phyloP scores from a whole-genome alignment of 1,140 invertebrate species.

The Microplitis demolitor region DNA sequence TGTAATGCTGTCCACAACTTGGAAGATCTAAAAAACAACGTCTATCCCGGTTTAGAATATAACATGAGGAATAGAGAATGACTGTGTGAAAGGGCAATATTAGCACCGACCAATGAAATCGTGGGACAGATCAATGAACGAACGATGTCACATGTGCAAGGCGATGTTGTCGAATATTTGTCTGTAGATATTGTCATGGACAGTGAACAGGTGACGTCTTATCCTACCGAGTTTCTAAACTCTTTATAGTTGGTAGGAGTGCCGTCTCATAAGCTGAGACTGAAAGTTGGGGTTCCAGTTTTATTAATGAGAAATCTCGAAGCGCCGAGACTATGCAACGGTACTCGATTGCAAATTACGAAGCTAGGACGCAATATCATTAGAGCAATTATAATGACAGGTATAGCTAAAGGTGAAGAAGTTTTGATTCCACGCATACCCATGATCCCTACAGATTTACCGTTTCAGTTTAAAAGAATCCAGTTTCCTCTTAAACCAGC shows the following conservation, averaged over 20 bases:
- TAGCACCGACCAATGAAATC: neutral
- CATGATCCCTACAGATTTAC: slow-evolving; percentile 38
- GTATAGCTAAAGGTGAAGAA: neutral
- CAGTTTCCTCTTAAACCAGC: slow-evolving; percentile 57
- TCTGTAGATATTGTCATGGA: neutral
- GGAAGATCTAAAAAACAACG: neutral
- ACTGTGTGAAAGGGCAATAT: neutral
- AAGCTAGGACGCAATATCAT: neutral
- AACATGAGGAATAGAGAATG: neutral
- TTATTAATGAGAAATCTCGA: slow-evolving; percentile 9
- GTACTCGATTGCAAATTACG: neutral
- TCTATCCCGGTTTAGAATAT: neutral
- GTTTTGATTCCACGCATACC: slow-evolving; percentile 30
- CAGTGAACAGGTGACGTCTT: neutral
- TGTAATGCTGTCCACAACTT: too few relatives aligned
- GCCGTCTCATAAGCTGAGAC: neutral
- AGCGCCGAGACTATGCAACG: slow-evolving; percentile 1
- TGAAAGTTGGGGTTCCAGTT: neutral
- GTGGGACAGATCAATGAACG: neutral
- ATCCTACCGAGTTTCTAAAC: neutral
- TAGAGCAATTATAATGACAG: neutral
- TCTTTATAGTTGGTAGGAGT: neutral
- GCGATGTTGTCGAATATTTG: neutral
- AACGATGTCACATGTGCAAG: neutral
- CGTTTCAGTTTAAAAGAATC: slow-evolving; percentile 30